phyloP scores from a whole-genome alignment of 2,888 invertebrate genomes.

The Sinotaia quadrata region DNA sequence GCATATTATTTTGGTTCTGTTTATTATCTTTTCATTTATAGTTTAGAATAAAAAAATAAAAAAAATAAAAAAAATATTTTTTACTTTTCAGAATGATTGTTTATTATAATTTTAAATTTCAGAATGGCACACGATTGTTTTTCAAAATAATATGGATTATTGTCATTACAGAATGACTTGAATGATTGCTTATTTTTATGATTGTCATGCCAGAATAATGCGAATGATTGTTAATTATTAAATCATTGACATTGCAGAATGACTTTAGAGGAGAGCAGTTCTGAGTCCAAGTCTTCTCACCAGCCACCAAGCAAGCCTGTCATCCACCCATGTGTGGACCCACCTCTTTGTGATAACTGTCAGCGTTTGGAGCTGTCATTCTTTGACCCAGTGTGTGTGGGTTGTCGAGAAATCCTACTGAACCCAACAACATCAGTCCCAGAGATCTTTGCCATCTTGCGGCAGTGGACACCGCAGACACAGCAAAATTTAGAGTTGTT shows the following conservation, averaged over 20 bases:
- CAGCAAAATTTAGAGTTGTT: constrained; percentile 73
- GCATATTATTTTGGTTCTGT: too few relatives aligned
- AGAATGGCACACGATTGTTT: too few relatives aligned
- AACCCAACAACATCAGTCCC: constrained; percentile 70
- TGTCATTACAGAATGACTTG: too few relatives aligned
- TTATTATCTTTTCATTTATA: too few relatives aligned
- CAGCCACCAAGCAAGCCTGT: constrained; percentile 41
- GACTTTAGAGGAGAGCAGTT: constrained; percentile 19
- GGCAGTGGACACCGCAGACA: constrained; percentile 75
- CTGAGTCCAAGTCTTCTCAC: constrained; percentile 25
- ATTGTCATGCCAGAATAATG: too few relatives aligned
- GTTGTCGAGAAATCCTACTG: constrained; percentile 70
- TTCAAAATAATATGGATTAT: too few relatives aligned
- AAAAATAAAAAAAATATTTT: too few relatives aligned
- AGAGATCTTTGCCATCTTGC: constrained; percentile 74
- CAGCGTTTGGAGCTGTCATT: constrained; percentile 71
- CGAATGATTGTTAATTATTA: not conserved
- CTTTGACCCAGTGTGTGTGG: constrained; percentile 73
- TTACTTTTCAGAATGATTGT: too few relatives aligned
- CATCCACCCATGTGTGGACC: constrained; percentile 73
- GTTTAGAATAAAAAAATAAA: too few relatives aligned
- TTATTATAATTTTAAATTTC: too few relatives aligned
- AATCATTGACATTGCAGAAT: constrained; percentile 5
- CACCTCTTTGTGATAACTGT: constrained; percentile 73
- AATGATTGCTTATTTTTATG: too few relatives aligned